These are phyloP conservation scores for Macheiramphus alcinus DNA, from an alignment of 2,113 vertebrate species.

Conservation along the genomic window DNA sequence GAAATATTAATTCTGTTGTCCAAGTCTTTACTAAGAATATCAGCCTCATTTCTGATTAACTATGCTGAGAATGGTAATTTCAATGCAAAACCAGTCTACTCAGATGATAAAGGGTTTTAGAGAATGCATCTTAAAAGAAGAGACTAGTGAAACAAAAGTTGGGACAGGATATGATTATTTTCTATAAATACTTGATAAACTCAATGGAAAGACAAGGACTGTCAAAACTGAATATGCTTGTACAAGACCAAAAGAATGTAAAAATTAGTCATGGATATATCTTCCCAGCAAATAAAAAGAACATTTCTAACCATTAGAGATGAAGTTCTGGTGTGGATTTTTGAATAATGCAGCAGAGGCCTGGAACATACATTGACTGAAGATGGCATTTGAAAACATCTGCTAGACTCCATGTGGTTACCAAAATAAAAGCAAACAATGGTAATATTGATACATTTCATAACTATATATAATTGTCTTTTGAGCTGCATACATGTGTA, in stretches of 20 bases:
- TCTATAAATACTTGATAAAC: neutral
- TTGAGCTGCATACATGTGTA: neutral
- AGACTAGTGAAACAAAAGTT: neutral
- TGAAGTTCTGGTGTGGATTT: neutral
- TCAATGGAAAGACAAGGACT: neutral
- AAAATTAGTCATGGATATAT: neutral
- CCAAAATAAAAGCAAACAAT: neutral
- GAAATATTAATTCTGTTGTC: neutral
- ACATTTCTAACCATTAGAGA: neutral
- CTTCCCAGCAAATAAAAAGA: neutral
- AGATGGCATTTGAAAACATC: neutral
- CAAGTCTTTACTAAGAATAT: neutral
- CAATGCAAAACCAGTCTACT: neutral
- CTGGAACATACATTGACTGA: neutral
- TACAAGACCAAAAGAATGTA: neutral
- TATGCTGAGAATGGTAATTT: neutral
- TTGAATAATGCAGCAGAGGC: neutral
- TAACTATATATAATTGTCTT: neutral
- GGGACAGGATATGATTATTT: neutral
- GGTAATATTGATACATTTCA: neutral
- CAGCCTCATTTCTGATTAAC: neutral
- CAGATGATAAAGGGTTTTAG: neutral
- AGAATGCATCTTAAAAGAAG: neutral
- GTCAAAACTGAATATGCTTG: neutral
- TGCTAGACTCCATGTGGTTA: neutral